phyloP scores from a whole-genome alignment of 2,113 vertebrate genomes.

The Gambusia affinis region DNA sequence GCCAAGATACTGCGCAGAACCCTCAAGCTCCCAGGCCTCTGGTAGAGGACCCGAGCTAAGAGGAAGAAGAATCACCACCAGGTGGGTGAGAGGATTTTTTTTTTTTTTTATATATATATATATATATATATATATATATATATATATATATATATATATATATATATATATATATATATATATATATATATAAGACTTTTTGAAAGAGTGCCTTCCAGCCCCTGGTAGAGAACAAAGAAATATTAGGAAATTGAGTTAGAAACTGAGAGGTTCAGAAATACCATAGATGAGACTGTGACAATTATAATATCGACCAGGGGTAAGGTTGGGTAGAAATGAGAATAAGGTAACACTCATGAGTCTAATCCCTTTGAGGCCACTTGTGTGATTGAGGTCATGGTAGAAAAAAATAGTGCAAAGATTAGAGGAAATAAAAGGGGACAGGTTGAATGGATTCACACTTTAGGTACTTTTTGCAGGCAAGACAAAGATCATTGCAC shows the following conservation, averaged over 20 bases:
- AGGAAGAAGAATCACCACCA: too few species aligned
- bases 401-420: constrained; percentile 9
- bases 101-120: too few species aligned
- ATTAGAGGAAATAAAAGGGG: constrained; percentile 41
- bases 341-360: constrained; percentile 4
- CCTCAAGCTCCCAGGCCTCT: too few species aligned
- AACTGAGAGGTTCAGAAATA: constrained; percentile 26
- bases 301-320: not conserved
- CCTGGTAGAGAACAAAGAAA: constrained; percentile 1
- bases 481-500: not conserved
- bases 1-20: too few species aligned
- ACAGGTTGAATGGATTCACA: constrained; percentile 9
- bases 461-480: not conserved
- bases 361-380: constrained; percentile 10
- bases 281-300: not conserved
- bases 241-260: not conserved
- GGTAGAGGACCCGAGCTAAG: too few species aligned
- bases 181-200: too few species aligned
- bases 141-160: too few species aligned
- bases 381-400: constrained; percentile 43
- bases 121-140: too few species aligned
- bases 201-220: too few species aligned
- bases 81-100: too few species aligned
- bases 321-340: not conserved
- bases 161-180: too few species aligned